Evolutionary conservation across 2,797 vertebrate genomes (phyloP).

Genomic region (Rhyacichthys aspro): DNA sequence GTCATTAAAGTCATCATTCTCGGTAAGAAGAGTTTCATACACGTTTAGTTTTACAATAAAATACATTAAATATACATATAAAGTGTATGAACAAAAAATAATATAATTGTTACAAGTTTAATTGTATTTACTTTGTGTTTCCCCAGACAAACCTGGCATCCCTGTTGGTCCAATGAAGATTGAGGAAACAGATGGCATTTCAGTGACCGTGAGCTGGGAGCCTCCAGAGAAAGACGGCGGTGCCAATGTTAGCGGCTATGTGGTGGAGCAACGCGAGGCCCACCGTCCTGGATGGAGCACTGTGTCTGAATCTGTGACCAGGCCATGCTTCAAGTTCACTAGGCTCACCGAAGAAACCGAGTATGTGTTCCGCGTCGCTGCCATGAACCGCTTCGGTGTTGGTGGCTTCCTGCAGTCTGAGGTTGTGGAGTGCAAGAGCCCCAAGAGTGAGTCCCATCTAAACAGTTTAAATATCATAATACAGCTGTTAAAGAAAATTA

Average conservation of each 20-base stretch:
- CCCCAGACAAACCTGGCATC: conserved; percentile 92
- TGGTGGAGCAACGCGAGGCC: conserved; percentile 96
- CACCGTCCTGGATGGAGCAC: conserved; percentile 95
- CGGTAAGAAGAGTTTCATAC: conserved; percentile 80
- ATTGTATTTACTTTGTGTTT: background rate
- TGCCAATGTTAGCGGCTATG: conserved; percentile 92
- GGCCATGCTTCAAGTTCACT: conserved; percentile 92
- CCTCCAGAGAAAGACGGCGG: conserved; percentile 95
- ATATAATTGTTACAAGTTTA: no score
- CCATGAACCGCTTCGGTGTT: conserved; percentile 97
- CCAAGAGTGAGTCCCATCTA: conserved; percentile 87
- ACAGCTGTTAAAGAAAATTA: background rate
- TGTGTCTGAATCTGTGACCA: conserved; percentile 96
- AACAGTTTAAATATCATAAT: background rate
- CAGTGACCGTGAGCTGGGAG: conserved; percentile 91
- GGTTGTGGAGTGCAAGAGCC: conserved; percentile 95
- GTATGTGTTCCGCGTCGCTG: conserved; percentile 97
- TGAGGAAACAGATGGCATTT: conserved; percentile 89
- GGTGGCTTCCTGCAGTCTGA: conserved; percentile 95
- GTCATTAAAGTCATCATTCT: conserved; percentile 95
- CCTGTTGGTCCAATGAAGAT: conserved; percentile 91
- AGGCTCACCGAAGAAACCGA: conserved; percentile 92
- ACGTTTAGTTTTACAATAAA: background rate
- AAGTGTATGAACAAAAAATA: no score
- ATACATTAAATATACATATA: background rate